Conservation (phyloP, 2,888 invertebrate genomes). For the Volucella inanis region DNA sequence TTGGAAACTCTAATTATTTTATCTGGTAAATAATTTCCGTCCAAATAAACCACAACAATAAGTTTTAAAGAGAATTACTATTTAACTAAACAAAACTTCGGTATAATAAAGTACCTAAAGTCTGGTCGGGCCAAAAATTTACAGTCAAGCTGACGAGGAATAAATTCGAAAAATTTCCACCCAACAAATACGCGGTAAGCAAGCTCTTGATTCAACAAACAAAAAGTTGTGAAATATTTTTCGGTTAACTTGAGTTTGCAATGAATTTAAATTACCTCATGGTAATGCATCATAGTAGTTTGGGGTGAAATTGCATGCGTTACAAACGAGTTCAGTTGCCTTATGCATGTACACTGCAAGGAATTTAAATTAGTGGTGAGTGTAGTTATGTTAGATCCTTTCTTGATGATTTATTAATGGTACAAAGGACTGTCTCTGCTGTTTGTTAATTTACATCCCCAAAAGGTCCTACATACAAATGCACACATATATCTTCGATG, state of each 20-base stretch:
- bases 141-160: not conserved
- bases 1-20: slow-evolving; percentile 16
- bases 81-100: slow-evolving; percentile 22
- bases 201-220: slow-evolving; percentile 23
- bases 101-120: not conserved
- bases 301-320: not conserved
- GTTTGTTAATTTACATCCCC: no score
- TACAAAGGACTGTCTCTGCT: no score
- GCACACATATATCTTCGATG: no score
- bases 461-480: no score
- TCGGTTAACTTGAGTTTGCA: slow-evolving; percentile 13
- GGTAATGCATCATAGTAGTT: not conserved
- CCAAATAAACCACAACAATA: slow-evolving; percentile 7
- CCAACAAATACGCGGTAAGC: slow-evolving; percentile 1
- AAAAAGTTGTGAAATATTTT: slow-evolving; percentile 40
- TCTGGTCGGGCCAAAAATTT: not conserved
- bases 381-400: no score
- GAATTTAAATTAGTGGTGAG: not conserved
- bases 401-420: no score
- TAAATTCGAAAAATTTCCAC: not conserved
- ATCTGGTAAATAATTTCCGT: slow-evolving; percentile 6
- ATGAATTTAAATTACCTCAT: not conserved
- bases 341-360: slow-evolving; percentile 1
- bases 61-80: slow-evolving; percentile 18
- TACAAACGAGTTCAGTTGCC: not conserved